Base-by-base conservation (phyloP, 2,888 invertebrate genomes). In the Nomada flava region DNA sequence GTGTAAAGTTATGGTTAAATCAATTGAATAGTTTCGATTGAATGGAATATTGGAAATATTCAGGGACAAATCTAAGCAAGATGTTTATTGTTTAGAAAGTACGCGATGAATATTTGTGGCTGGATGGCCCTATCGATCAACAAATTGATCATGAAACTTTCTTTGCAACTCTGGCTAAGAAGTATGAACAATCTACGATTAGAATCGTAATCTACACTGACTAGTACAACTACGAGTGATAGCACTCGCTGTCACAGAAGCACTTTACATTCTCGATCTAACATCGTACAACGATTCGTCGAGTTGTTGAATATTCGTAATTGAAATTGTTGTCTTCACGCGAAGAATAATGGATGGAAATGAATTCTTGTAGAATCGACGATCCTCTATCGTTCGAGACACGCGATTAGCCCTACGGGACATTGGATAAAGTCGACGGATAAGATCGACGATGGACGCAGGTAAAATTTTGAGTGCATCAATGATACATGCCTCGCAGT, bases 381-480 rank as follows among this genome's bases (percentile, higher is more conserved):
- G 26, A 29, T 36, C 23, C 13, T 29, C 72, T 29, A n/a, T 20
- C 29, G 69, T 53, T 29, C 26, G 20, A 26, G 59, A 53, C 59
- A 72, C 9, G 74, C 71, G 67, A n/a, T 67, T 74, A 69, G 52
- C 29, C 57, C 64, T 77, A 87, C 55, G 50, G 20, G 53, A 60
- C 59, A 76, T 50, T 70, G 68, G 63, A 64, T 36, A 63, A 67
- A 50, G 23, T 80, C 69, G 71, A 72, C 88, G 64, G 73, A 52
- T 59, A 78, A 44, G 52, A 59, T 50, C 74, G 79, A 79, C 73
- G 81, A 67, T 65, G 72, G 87, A 85, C 89, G 89, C 90, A 80
- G 82, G 84, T 85, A 78, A 73, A 79, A 68, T 53, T 80, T 79
- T 67, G 60, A 50, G 64, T 52, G 65, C 29, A 9, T 62, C 55